phyloP scores from a whole-genome alignment of 2,888 invertebrate genomes.

The Pachycephus smyrnensis region DNA sequence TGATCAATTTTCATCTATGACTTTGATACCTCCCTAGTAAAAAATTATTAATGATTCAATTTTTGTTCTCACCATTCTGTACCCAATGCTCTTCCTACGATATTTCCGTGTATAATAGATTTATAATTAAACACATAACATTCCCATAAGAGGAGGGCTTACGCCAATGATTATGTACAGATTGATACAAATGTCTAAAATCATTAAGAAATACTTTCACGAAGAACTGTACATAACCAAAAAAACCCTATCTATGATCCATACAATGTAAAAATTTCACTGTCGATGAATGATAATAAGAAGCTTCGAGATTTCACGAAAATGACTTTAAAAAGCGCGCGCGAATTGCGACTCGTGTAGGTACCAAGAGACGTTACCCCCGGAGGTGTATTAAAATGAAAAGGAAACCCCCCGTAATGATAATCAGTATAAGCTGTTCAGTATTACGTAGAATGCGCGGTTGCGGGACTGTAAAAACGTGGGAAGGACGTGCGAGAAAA shows the following conservation, averaged over 20 bases:
- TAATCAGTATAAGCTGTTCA: conserved; percentile 18
- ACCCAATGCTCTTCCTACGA: background rate
- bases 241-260: background rate
- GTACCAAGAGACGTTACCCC: background rate
- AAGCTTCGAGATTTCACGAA: background rate
- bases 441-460: conserved; percentile 21
- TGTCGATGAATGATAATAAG: background rate
- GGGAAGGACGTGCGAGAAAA: conserved; percentile 30
- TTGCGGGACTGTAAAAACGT: conserved; percentile 11
- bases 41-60: background rate
- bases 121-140: background rate
- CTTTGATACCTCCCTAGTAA: background rate
- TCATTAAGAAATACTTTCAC: background rate
- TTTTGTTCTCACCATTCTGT: background rate
- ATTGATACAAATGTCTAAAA: background rate
- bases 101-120: background rate
- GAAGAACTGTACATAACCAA: background rate
- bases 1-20: background rate
- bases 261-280: background rate
- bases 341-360: background rate
- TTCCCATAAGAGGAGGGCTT: background rate
- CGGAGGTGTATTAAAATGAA: background rate
- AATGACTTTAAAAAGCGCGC: background rate
- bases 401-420: background rate
- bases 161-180: background rate